Conservation (phyloP, 2,113 vertebrate genomes). For the Galeopterus variegatus region DNA sequence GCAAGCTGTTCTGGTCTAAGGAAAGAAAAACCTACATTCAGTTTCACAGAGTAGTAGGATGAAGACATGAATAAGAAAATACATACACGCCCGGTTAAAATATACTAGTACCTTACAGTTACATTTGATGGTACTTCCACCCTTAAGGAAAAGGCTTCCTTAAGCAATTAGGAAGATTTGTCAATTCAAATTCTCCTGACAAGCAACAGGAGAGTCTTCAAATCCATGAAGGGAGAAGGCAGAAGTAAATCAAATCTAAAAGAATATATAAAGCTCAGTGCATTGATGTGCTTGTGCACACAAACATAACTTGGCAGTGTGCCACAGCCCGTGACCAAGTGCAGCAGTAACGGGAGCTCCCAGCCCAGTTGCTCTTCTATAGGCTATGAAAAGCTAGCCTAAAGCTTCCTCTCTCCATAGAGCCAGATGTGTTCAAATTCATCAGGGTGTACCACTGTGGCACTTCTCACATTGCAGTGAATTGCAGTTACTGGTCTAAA, state of each 20-base stretch:
- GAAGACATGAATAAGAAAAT: slow-evolving; percentile 15
- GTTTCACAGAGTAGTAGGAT: not conserved
- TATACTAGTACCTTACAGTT: not conserved
- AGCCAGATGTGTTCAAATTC: not conserved
- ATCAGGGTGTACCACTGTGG: not conserved
- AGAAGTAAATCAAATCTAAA: slow-evolving; percentile 16
- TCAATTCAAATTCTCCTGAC: not conserved
- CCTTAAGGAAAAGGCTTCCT: slow-evolving; percentile 15
- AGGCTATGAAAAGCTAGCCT: not conserved
- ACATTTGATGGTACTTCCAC: not conserved
- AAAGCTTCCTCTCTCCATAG: not conserved
- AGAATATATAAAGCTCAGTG: not conserved
- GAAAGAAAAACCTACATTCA: slow-evolving; percentile 39
- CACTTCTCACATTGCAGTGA: not conserved
- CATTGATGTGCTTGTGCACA: not conserved
- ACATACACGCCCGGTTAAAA: not conserved
- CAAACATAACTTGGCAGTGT: not conserved
- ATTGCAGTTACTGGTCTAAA: slow-evolving; percentile 35
- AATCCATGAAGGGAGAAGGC: not conserved
- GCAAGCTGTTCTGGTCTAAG: not conserved
- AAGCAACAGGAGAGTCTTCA: slow-evolving; percentile 40
- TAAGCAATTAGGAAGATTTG: not conserved
- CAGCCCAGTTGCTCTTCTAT: not conserved
- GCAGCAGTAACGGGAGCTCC: not conserved
- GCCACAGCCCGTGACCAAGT: not conserved